A percentile compares a stretch with the other conserved stretches of the same genome.
phyloP scores from a whole-genome alignment of 1,140 invertebrate genomes.

The Camponotus vicinus region DNA sequence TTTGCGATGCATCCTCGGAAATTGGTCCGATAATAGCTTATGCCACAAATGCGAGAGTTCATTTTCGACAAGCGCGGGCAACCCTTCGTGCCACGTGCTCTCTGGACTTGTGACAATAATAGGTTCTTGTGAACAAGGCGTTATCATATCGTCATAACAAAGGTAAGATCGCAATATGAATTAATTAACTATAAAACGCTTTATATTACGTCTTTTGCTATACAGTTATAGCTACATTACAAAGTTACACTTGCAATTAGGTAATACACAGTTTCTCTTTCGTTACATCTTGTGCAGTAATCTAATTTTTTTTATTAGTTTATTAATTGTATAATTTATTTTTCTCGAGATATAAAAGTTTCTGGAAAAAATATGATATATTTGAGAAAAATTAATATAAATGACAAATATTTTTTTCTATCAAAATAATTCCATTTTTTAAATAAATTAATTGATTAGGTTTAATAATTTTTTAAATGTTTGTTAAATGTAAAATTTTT shows the following conservation, averaged over 20 bases:
- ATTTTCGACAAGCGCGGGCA: slow-evolving; percentile 55
- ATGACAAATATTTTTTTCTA: no score
- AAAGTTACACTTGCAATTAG: slow-evolving; percentile 1
- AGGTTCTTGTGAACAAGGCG: background rate
- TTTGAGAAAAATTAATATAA: background rate
- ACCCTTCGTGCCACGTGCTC: background rate
- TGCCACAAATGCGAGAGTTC: slow-evolving; percentile 52
- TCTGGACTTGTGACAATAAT: slow-evolving; percentile 29
- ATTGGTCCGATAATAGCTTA: slow-evolving; percentile 60
- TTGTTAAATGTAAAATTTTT: no score
- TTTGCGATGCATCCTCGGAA: background rate
- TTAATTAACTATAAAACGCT: slow-evolving; percentile 34
- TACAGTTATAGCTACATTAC: background rate
- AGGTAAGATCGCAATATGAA: slow-evolving; percentile 2
- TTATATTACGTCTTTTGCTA: background rate
- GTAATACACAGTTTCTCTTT: no score
- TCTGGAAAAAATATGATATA: background rate
- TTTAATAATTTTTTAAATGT: no score
- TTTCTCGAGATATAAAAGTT: background rate
- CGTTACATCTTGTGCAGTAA: background rate
- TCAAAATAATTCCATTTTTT: no score
- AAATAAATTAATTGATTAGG: no score
- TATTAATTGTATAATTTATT: background rate
- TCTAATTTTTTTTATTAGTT: background rate
- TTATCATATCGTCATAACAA: background rate